Percentiles rank a stretch among this genome's conserved stretches.
phyloP scores from a whole-genome alignment of 2,113 vertebrate genomes.

The Lasiurus cinereus region DNA sequence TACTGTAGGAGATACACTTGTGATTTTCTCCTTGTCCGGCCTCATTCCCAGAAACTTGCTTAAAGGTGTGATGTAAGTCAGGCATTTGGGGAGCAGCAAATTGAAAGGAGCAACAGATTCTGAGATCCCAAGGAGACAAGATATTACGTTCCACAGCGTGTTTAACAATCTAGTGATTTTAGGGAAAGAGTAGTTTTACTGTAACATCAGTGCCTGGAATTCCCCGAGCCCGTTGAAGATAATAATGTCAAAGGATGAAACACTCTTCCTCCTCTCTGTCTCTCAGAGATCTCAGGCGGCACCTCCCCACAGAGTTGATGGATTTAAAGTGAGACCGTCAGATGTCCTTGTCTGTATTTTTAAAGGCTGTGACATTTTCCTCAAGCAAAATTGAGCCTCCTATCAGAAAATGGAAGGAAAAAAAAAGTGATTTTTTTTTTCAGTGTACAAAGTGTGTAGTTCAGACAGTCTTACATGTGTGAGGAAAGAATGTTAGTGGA shows the following conservation, averaged over 20 bases:
- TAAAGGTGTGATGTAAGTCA: neutral
- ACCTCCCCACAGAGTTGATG: neutral
- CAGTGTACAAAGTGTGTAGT: neutral
- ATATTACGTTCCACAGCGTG: conserved; percentile 28
- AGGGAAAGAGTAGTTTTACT: conserved; percentile 61
- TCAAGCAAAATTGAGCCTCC: conserved; percentile 32
- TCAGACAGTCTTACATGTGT: conserved; percentile 33
- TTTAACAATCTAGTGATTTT: conserved; percentile 46
- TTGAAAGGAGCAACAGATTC: conserved; percentile 51
- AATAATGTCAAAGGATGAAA: conserved; percentile 50
- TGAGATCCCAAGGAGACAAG: conserved; percentile 26
- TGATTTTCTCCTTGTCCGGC: neutral
- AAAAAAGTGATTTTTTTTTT: neutral
- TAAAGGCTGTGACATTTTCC: conserved; percentile 66
- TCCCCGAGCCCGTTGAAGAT: conserved; percentile 60
- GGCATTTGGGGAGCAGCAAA: neutral
- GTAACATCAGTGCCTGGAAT: conserved; percentile 69
- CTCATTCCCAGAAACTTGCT: neutral
- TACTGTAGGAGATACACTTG: neutral
- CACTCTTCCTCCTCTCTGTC: neutral
- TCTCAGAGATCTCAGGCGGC: neutral
- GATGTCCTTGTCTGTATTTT: conserved; percentile 71
- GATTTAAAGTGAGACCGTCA: conserved; percentile 67
- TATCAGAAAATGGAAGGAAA: neutral
- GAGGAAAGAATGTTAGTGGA: conserved; percentile 44